phyloP scores from a whole-genome alignment of 2,888 invertebrate species.

The Salticus scenicus region DNA sequence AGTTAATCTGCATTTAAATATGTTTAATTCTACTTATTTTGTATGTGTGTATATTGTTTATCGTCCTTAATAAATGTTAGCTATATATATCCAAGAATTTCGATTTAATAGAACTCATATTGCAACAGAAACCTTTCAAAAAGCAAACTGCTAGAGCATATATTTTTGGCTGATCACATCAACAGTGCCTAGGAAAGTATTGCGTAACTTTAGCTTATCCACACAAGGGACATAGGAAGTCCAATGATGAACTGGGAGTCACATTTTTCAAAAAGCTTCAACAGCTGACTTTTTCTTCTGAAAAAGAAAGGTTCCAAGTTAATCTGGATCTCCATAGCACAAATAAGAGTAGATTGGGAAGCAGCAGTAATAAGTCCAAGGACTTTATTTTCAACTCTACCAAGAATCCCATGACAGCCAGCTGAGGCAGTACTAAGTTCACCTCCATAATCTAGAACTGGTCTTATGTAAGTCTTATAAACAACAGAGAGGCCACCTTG shows the following conservation, averaged over 20 bases:
- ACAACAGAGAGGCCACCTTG: not conserved
- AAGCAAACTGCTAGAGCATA: not conserved
- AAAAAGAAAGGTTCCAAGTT: not conserved
- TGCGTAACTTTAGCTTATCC: not conserved
- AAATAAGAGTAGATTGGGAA: not conserved
- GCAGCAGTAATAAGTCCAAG: not conserved
- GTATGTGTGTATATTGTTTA: too few relatives aligned
- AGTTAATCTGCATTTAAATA: too few relatives aligned
- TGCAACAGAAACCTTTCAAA: too few relatives aligned
- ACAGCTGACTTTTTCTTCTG: not conserved
- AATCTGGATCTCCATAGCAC: not conserved
- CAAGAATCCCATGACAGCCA: not conserved
- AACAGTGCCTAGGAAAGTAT: not conserved
- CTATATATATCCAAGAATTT: too few relatives aligned
- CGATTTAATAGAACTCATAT: too few relatives aligned
- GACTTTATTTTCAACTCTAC: not conserved
- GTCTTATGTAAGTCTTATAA: constrained; percentile 7
- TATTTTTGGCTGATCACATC: not conserved
- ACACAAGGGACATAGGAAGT: not conserved
- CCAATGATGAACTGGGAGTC: not conserved
- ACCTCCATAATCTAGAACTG: not conserved
- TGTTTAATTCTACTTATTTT: too few relatives aligned
- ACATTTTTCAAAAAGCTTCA: not conserved
- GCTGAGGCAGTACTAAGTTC: not conserved
- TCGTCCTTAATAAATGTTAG: too few relatives aligned